Evolutionary conservation across 2,113 vertebrate species (phyloP).

Genomic region (Austrofundulus limnaeus): DNA sequence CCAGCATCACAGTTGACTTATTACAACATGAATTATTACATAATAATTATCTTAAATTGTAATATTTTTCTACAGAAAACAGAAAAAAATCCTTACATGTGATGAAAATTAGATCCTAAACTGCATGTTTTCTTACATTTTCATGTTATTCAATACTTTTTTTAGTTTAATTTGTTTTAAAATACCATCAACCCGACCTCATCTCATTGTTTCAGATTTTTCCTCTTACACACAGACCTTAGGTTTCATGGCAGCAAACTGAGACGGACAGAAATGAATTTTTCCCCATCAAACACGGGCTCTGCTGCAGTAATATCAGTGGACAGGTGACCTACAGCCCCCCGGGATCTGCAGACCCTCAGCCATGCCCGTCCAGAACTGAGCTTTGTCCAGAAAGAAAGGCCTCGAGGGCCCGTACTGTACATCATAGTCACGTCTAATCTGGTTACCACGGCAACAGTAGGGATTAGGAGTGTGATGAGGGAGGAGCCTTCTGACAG

Average conservation of each 20-base stretch:
- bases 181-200: no score
- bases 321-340: slow-evolving; percentile 71
- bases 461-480: slow-evolving; percentile 67
- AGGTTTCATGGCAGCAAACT: slow-evolving; percentile 24
- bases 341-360: slow-evolving; percentile 37
- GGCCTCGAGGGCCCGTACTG: slow-evolving; percentile 61
- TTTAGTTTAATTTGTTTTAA: no score
- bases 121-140: background rate
- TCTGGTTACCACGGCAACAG: slow-evolving; percentile 73
- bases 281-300: slow-evolving; percentile 46
- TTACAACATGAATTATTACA: no score
- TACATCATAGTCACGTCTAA: slow-evolving; percentile 68
- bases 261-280: slow-evolving; percentile 35
- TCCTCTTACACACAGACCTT: background rate
- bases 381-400: slow-evolving; percentile 56
- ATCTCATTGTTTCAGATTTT: slow-evolving; percentile 2
- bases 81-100: no score
- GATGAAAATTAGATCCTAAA: no score
- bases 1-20: no score
- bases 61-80: no score
- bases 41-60: no score
- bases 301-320: slow-evolving; percentile 49
- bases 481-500: slow-evolving; percentile 70
- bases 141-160: background rate
- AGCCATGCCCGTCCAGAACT: slow-evolving; percentile 32